Evolutionary conservation across 2,113 vertebrate species (phyloP).

Genomic region (Cettia cetti): DNA sequence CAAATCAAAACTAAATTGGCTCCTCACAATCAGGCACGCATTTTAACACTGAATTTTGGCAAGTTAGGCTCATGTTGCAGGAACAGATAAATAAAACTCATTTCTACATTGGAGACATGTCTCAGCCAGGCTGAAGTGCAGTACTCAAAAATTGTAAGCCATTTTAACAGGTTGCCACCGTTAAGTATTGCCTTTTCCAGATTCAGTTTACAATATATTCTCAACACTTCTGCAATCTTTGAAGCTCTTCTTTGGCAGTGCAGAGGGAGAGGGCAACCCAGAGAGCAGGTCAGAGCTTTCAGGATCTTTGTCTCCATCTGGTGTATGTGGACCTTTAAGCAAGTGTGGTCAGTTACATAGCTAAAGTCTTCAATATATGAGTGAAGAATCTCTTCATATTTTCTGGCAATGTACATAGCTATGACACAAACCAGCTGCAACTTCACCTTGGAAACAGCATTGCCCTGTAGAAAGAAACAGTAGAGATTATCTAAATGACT

Average conservation of each 20-base stretch:
- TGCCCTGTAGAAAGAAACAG: constrained; percentile 60
- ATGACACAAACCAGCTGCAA: constrained; percentile 86
- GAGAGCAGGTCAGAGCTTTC: constrained; percentile 74
- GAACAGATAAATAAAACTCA: background rate
- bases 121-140: background rate
- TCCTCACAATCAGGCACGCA: background rate
- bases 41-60: background rate
- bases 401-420: constrained; percentile 87
- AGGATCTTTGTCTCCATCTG: constrained; percentile 86
- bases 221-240: constrained; percentile 71
- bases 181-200: background rate
- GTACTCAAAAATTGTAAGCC: background rate
- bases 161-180: background rate
- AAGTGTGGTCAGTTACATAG: constrained; percentile 75
- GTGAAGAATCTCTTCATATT: constrained; percentile 84
- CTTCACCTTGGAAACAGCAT: constrained; percentile 76
- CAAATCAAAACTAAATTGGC: background rate
- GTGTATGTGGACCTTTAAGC: constrained; percentile 76
- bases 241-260: constrained; percentile 83
- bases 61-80: background rate
- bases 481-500: background rate
- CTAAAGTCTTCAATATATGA: constrained; percentile 78
- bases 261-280: constrained; percentile 77
- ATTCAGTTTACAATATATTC: background rate
- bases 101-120: background rate